phyloP scores from a whole-genome alignment of 2,113 vertebrate species.

The Platanista minor region DNA sequence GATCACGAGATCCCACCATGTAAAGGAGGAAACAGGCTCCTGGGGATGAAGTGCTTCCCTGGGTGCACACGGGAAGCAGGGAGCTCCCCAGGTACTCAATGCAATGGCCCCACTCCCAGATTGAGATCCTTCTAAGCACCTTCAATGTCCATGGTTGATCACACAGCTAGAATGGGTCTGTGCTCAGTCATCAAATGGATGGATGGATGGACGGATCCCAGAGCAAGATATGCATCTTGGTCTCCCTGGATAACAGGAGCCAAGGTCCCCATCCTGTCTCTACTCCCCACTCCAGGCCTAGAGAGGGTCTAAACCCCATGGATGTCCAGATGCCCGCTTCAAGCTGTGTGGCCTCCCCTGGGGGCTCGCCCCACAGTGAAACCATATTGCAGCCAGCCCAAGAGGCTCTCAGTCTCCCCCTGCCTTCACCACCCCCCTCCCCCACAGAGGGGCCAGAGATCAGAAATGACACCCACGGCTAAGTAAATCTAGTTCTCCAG shows the following conservation, averaged over 20 bases:
- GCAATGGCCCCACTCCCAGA: background rate
- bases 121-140: background rate
- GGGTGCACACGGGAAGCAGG: background rate
- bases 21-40: background rate
- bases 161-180: background rate
- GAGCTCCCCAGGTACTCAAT: background rate
- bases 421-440: fast-evolving
- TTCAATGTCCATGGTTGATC: background rate
- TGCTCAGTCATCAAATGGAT: background rate
- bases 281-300: background rate
- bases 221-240: background rate
- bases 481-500: background rate
- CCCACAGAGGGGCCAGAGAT: background rate
- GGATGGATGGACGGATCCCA: background rate
- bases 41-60: background rate
- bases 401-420: background rate
- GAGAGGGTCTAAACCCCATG: background rate
- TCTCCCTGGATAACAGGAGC: background rate
- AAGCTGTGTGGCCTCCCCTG: background rate
- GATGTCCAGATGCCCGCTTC: background rate
- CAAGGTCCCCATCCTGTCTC: background rate
- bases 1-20: background rate
- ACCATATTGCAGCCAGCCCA: background rate
- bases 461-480: background rate
- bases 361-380: background rate